Evolutionary conservation across 1,140 invertebrate genomes (phyloP).

Genomic region (Meloidogyne floridensis): DNA sequence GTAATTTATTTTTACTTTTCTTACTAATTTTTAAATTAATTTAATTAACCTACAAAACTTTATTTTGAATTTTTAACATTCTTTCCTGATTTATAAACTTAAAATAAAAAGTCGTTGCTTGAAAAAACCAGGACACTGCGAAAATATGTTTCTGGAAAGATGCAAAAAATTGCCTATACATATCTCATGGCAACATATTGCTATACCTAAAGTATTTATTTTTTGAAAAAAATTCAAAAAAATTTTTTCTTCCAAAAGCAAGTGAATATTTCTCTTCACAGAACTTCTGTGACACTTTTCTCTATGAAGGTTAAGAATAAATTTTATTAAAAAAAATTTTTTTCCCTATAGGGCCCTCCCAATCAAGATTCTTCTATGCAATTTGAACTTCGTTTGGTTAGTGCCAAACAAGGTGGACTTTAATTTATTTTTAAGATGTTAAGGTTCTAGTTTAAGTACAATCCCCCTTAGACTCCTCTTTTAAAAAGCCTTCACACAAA

Average conservation of each 20-base stretch:
- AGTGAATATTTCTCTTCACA: slow-evolving; percentile 62
- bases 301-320: slow-evolving; percentile 47
- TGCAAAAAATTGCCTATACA: slow-evolving; percentile 59
- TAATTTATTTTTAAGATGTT: no score
- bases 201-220: slow-evolving; percentile 48
- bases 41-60: neutral
- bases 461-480: no score
- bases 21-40: neutral
- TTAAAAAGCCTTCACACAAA: no score
- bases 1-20: no score
- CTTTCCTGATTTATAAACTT: slow-evolving; percentile 11
- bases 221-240: neutral
- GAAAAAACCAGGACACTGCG: slow-evolving; percentile 49
- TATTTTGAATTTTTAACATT: slow-evolving; percentile 18
- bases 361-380: slow-evolving; percentile 55
- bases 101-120: slow-evolving; percentile 61
- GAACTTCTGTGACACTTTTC: slow-evolving; percentile 63
- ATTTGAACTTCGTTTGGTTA: slow-evolving; percentile 59
- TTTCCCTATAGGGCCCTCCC: slow-evolving; percentile 44
- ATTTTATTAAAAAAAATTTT: neutral
- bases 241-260: slow-evolving; percentile 30
- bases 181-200: slow-evolving; percentile 64
- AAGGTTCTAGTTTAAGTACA: no score
- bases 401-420: slow-evolving; percentile 46
- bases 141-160: slow-evolving; percentile 35